Evolutionary conservation across 2,888 invertebrate genomes (phyloP), one percentile per base, ranked within the genome.

Genomic region (Agrypnus murinus): DNA sequence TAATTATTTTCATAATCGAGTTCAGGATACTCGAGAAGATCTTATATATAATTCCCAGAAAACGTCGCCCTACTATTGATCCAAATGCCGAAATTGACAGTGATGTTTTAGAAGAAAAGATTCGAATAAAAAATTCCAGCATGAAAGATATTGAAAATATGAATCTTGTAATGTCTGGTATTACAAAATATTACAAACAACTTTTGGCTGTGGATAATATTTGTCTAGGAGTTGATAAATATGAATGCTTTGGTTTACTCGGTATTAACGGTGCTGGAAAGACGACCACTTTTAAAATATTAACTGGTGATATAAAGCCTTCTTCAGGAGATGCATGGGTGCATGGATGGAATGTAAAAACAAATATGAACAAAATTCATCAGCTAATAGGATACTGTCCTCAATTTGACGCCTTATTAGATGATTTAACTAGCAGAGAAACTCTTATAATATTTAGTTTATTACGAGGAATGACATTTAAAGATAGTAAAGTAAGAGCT

Each of bases 251-350:
- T 79, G 95, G 95, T 1, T 84, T 95, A 57, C 85, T 95, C 53
- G 95, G 95, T 0, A 91, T 93, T 0, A 94, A 95, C 82, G 95
- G 95, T n/a, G 94, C 95, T 1, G 95, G 95, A 0, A 95, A 95
- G 84, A 94, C n/a, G n/a, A n/a, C n/a, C n/a, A n/a, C n/a, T n/a
- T n/a, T n/a, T n/a, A n/a, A n/a, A n/a, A n/a, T n/a, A 94, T 84
- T 95, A 77, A 95, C 95, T 60, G 95, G 95, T 0, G 95, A 94
- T 80, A 92, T 92, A 89, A n/a, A n/a, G n/a, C n/a, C n/a, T n/a
- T n/a, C n/a, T n/a, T n/a, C n/a, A n/a, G n/a, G n/a, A n/a, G n/a
- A 92, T 59, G 93, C 92, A 0, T 93, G 87, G 84, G 89, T 95
- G 9, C 77, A 80, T 31, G 83, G 84, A 0, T 74, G 79, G n/a